Base-by-base conservation (phyloP, 2,888 invertebrate species). In the Euproctis similis region DNA sequence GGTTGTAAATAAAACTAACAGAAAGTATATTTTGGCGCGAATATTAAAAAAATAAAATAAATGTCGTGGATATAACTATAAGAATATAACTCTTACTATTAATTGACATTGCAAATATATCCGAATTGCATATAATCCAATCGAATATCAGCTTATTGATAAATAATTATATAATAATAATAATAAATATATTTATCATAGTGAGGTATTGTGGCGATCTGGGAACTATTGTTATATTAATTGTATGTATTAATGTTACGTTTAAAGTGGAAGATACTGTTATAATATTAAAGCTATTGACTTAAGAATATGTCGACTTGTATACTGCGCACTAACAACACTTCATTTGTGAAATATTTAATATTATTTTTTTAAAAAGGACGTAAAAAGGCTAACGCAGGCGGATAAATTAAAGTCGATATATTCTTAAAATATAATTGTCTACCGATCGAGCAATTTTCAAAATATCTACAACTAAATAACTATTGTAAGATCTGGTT, bases 231-330 rank as follows among this genome's bases (percentile, higher is more conserved):
- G 78, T 76, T 75, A 76, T 58, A n/a, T n/a, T n/a, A 62, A 60
- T 55, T 63, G 64, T 68, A 57, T 55, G 53, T 45, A 53, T 58
- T 59, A 52, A 53, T 53, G 59, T 57, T 74, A 77, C 57, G 57
- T 62, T 61, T 62, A 45, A 66, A 63, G 63, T 80, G 78, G 82
- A 80, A 80, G 78, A 81, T 80, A 80, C 73, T 78, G 80, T 53
- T 64, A 61, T 76, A 73, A 58, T 68, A 76, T 82, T 84, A 84
- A 82, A 84, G 81, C 82, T 82, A 81, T 75, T 66, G 64, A 57
- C 59, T 66, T 66, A 71, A 66, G 75, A 71, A 66, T 68, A 73
- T 50, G 75, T 69, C 81, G 77, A 78, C 68, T 54, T 24, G 30
- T 29, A 17, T 32, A 28, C 10, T 29, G 23, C 31, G 19, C 32